Percentiles rank a stretch among this genome's conserved stretches.
phyloP scores from a whole-genome alignment of 2,113 vertebrate genomes.

The Notiomystis cincta region DNA sequence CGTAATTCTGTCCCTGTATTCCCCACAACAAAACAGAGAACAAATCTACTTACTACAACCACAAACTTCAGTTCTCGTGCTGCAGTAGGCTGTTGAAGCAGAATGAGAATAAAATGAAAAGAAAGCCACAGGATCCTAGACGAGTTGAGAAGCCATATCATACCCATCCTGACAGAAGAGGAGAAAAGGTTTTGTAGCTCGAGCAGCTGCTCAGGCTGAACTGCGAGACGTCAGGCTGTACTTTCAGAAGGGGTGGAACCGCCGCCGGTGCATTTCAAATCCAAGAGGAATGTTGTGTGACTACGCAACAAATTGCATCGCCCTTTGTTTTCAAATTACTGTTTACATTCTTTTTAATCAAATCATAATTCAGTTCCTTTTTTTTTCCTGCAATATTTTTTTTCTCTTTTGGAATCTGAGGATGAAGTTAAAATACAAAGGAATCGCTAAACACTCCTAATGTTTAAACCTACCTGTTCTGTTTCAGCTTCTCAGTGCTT shows the following conservation, averaged over 20 bases:
- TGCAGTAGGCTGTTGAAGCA: not conserved
- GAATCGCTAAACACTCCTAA: not conserved
- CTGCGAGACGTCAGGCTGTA: not conserved
- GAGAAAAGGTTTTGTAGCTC: not conserved
- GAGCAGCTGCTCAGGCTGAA: not conserved
- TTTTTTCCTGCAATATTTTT: not conserved
- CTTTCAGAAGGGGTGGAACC: constrained; percentile 56
- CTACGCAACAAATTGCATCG: not conserved
- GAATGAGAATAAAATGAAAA: constrained; percentile 2
- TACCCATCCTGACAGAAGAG: constrained; percentile 10
- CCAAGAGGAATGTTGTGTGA: constrained; percentile 43
- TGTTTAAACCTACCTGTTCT: not conserved
- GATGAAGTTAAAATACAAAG: not conserved
- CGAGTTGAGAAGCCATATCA: not conserved
- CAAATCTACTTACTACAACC: constrained; percentile 61
- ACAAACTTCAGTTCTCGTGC: constrained; percentile 69
- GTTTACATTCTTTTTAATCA: constrained; percentile 49
- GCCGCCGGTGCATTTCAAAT: not conserved
- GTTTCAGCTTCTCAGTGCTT: not conserved
- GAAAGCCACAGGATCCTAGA: not conserved
- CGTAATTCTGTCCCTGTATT: not conserved
- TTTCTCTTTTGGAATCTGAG: not conserved
- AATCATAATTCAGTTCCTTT: not conserved
- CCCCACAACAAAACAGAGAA: not conserved
- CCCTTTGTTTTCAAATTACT: constrained; percentile 40